Conservation (phyloP, 2,113 vertebrate species). For the Thunnus maccoyii region DNA sequence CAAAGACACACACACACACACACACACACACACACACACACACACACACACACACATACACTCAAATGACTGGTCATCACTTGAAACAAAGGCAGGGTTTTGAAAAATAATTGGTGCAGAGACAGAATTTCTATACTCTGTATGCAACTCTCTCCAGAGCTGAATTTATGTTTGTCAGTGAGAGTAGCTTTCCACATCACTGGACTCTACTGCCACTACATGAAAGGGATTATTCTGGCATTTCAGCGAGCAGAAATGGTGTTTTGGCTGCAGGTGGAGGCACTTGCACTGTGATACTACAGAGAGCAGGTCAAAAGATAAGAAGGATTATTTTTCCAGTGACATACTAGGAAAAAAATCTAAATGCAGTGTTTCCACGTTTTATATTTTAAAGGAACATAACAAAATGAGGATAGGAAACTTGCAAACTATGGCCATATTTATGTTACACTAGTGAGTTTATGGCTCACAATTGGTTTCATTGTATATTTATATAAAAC, state of each 20-base stretch:
- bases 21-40: constrained; percentile 5
- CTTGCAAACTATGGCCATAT: neutral
- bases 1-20: constrained; percentile 1
- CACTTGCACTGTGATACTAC: constrained; percentile 2
- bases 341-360: neutral
- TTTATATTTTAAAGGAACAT: neutral
- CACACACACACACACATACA: neutral
- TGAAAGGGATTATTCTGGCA: constrained; percentile 29
- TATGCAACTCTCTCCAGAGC: neutral
- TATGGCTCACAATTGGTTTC: neutral
- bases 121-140: neutral
- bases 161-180: neutral
- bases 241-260: constrained; percentile 35
- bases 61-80: constrained; percentile 3
- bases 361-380: neutral
- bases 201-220: constrained; percentile 4
- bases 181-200: constrained; percentile 31
- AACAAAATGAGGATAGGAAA: neutral
- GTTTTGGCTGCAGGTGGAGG: constrained; percentile 51
- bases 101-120: neutral
- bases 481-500: neutral
- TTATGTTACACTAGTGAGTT: no score
- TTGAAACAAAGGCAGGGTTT: neutral
- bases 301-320: constrained; percentile 3
- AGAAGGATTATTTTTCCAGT: neutral